These are phyloP conservation scores for Zapus hudsonius DNA, from an alignment of 2,113 vertebrate species.

Conservation along the genomic window DNA sequence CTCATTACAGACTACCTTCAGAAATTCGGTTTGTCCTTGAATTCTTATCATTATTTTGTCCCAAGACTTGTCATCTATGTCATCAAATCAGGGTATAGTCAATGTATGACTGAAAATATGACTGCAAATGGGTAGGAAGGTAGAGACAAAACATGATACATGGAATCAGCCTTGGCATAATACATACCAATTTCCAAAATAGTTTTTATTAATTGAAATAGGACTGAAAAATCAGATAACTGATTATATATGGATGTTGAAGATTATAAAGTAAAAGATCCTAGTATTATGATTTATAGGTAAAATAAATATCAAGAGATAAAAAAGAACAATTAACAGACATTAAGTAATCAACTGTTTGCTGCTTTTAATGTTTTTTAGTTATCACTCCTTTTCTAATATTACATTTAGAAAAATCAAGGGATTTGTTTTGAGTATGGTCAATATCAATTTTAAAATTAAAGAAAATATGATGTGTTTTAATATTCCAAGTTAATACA, in stretches of 20 bases:
- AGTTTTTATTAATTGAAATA: constrained; percentile 34
- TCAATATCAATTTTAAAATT: constrained; percentile 55
- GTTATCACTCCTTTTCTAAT: constrained; percentile 30
- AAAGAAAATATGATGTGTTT: not conserved
- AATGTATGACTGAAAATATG: not conserved
- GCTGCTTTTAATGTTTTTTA: not conserved
- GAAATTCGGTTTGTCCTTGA: not conserved
- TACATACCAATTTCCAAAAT: not conserved
- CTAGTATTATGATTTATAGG: constrained; percentile 21
- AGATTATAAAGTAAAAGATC: not conserved
- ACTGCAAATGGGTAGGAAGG: not conserved
- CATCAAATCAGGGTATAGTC: constrained; percentile 18
- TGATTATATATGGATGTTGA: not conserved
- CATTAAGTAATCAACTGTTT: constrained; percentile 49
- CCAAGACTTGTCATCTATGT: not conserved
- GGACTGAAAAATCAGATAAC: not conserved
- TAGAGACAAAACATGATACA: not conserved
- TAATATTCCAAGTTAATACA: not conserved
- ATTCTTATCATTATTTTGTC: not conserved
- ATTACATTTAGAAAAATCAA: constrained; percentile 8
- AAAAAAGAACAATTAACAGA: constrained; percentile 5
- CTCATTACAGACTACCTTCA: not conserved
- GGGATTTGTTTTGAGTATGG: not conserved
- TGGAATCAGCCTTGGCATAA: not conserved
- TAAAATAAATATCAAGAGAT: not conserved